Evolutionary conservation across 1,140 invertebrate genomes (phyloP).

Genomic region (Bradysia coprophila): DNA sequence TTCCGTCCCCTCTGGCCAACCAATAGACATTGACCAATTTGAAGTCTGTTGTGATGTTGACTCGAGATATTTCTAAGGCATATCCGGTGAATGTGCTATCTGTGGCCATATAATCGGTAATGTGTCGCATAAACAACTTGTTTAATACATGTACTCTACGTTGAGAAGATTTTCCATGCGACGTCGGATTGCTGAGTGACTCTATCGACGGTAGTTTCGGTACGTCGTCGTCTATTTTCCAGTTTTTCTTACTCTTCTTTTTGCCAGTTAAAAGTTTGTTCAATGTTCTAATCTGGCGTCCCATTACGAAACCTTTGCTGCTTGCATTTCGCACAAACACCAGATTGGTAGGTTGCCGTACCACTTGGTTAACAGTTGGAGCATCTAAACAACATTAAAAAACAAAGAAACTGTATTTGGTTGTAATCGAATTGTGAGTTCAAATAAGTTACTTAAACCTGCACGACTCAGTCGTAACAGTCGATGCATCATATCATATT

Average conservation of each 20-base stretch:
- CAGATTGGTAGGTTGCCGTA: too few species aligned
- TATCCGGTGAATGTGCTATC: conserved; percentile 39
- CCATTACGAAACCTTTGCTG: too few species aligned
- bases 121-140: conserved; percentile 59
- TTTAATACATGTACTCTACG: conserved; percentile 42
- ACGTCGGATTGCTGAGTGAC: conserved; percentile 1
- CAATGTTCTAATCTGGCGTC: conserved; percentile 14
- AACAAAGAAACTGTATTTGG: too few species aligned
- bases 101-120: conserved; percentile 53
- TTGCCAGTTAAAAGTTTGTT: conserved; percentile 10
- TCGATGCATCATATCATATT: too few species aligned
- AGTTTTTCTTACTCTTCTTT: background rate
- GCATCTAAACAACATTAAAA: too few species aligned
- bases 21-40: conserved; percentile 45
- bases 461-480: too few species aligned
- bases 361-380: too few species aligned
- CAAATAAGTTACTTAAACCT: too few species aligned
- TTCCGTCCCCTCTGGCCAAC: conserved; percentile 28
- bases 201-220: conserved; percentile 5
- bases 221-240: background rate
- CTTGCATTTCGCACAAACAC: too few species aligned
- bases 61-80: conserved; percentile 44
- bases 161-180: conserved; percentile 24
- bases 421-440: too few species aligned
- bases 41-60: conserved; percentile 42